Percentiles rank a stretch among this genome's conserved stretches.
These are phyloP conservation scores for Amphipyra berbera DNA, from an alignment of 2,888 invertebrate genomes.

Conservation along the genomic window DNA sequence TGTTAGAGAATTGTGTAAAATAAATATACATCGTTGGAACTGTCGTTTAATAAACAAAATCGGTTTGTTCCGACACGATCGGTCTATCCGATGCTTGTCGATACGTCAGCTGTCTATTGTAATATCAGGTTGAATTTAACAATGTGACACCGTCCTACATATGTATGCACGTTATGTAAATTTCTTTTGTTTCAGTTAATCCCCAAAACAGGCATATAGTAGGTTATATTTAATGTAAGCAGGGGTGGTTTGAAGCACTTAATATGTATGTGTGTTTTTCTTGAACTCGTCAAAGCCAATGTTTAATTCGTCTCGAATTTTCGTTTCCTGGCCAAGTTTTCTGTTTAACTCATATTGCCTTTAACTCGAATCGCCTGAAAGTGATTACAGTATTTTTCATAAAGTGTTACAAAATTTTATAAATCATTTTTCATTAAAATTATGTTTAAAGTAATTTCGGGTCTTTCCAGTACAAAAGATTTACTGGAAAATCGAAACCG, in stretches of 20 bases:
- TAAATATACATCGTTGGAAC: conserved; percentile 16
- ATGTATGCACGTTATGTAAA: conserved; percentile 10
- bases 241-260: background rate
- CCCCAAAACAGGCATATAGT: background rate
- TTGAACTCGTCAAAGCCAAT: background rate
- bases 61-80: conserved; percentile 13
- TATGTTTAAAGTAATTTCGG: background rate
- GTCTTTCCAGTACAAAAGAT: conserved; percentile 12
- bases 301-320: background rate
- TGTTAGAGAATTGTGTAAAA: conserved; percentile 24
- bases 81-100: conserved; percentile 25
- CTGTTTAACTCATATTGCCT: background rate
- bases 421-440: conserved; percentile 14
- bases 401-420: conserved; percentile 3
- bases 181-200: conserved; percentile 5
- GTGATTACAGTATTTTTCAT: background rate
- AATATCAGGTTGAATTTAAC: conserved; percentile 23
- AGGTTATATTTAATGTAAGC: background rate
- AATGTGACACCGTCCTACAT: background rate
- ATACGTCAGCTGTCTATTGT: conserved; percentile 32
- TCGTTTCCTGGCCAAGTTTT: conserved; percentile 1
- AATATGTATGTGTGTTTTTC: background rate
- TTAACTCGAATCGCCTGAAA: background rate
- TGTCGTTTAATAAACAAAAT: conserved; percentile 26
- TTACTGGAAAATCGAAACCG: conserved; percentile 8